A percentile compares a stretch with the other conserved stretches of the same genome.
Evolutionary conservation across 1,140 invertebrate species (phyloP).

Genomic region (Stegodyphus dumicola): DNA sequence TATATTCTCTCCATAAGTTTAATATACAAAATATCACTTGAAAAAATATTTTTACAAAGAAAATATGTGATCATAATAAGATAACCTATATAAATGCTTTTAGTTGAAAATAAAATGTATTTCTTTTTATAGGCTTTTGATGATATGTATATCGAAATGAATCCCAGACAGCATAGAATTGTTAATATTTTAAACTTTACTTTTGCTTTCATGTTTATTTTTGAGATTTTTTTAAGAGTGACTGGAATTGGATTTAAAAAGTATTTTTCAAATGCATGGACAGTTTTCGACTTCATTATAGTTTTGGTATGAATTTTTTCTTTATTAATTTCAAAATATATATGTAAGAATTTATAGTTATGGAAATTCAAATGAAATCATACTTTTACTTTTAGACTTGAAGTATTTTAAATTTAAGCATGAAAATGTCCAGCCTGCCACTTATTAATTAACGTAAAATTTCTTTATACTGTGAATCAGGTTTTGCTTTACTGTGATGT

Average conservation of each 20-base stretch:
- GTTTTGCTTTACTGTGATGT: too few relatives aligned
- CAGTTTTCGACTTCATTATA: slow-evolving; percentile 24
- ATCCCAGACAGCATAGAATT: not conserved
- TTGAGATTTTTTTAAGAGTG: slow-evolving; percentile 35
- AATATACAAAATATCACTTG: too few relatives aligned
- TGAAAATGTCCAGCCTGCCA: not conserved
- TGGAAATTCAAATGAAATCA: not conserved
- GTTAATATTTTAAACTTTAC: not conserved
- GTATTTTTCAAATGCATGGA: slow-evolving; percentile 34
- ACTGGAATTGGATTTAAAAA: slow-evolving; percentile 14
- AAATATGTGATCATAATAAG: too few relatives aligned
- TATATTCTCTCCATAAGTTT: too few relatives aligned
- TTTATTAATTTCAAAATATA: not conserved
- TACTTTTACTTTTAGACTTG: not conserved
- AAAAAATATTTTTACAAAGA: too few relatives aligned
- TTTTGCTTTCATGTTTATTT: slow-evolving; percentile 22
- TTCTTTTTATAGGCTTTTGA: slow-evolving; percentile 1
- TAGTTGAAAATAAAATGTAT: not conserved
- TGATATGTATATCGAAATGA: not conserved
- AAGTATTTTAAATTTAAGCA: not conserved
- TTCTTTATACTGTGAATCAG: not conserved
- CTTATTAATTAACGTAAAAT: not conserved
- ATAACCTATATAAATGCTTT: too few relatives aligned
- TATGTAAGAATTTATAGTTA: not conserved
- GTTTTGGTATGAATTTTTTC: slow-evolving; percentile 15